phyloP scores from a whole-genome alignment of 2,113 vertebrate genomes.

The Salvelinus fontinalis region DNA sequence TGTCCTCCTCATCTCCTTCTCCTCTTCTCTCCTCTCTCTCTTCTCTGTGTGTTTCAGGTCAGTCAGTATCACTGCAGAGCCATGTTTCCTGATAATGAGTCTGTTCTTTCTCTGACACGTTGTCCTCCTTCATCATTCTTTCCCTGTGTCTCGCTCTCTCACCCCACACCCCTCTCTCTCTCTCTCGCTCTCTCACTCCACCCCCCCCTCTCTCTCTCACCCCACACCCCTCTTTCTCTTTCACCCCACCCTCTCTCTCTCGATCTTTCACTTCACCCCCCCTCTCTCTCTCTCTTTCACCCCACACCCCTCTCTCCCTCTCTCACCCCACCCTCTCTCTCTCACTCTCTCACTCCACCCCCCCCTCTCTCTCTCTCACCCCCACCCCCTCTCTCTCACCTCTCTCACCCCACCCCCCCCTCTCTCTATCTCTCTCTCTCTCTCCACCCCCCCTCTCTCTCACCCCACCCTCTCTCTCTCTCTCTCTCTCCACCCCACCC shows the following conservation, averaged over 20 bases:
- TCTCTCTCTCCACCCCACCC: too few species aligned
- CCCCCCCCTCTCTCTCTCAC: too few species aligned
- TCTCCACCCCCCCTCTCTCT: not conserved
- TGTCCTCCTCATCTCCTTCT: not conserved
- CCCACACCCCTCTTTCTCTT: slow-evolving; percentile 3
- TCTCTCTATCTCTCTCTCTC: not conserved
- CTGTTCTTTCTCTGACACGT: not conserved
- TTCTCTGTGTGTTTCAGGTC: not conserved
- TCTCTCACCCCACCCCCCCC: not conserved
- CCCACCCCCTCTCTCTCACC: too few species aligned
- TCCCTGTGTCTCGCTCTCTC: slow-evolving; percentile 1
- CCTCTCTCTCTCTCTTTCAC: too few species aligned
- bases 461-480: too few species aligned
- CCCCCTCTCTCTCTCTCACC: not conserved
- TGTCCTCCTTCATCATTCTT: slow-evolving; percentile 8
- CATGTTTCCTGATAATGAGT: not conserved
- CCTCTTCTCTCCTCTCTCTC: not conserved
- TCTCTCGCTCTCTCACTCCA: too few species aligned
- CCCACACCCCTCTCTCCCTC: not conserved
- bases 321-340: too few species aligned
- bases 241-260: too few species aligned
- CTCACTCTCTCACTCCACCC: too few species aligned
- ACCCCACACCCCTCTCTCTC: too few species aligned
- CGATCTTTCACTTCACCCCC: too few species aligned
- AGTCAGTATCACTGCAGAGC: not conserved